Evolutionary conservation across 2,113 vertebrate species (phyloP).

Genomic region (Lycaon pictus): DNA sequence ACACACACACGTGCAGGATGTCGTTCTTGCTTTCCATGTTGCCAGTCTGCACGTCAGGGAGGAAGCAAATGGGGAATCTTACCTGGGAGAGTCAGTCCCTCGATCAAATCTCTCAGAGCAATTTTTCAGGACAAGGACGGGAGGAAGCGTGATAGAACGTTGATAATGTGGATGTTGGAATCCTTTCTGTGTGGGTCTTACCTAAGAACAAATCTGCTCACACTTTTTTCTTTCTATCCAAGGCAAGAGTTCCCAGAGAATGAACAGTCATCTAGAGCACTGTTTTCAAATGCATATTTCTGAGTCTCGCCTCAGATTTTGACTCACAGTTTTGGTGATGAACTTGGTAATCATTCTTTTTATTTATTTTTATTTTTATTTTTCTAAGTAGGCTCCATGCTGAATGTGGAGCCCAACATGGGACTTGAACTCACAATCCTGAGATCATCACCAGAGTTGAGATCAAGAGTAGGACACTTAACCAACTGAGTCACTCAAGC

Average conservation of each 20-base stretch:
- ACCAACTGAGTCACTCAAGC: background rate
- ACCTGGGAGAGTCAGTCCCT: background rate
- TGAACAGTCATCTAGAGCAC: background rate
- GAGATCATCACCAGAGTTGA: background rate
- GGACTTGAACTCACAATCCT: background rate
- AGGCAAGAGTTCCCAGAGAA: background rate
- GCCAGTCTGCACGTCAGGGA: background rate
- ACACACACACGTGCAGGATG: background rate
- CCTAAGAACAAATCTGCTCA: background rate
- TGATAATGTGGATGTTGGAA: background rate
- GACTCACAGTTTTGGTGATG: background rate
- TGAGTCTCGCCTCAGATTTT: background rate
- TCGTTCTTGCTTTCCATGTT: background rate
- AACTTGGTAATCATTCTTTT: background rate
- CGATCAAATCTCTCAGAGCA: background rate
- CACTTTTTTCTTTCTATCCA: background rate
- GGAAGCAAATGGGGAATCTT: background rate
- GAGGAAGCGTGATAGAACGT: background rate
- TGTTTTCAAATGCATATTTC: background rate
- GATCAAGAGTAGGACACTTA: background rate
- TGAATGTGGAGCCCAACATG: background rate
- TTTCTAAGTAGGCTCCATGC: background rate
- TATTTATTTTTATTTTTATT: background rate
- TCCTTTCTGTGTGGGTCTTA: background rate
- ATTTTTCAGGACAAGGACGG: background rate